Conservation (phyloP, 2,113 vertebrate species). For the Petrocephalus microphthalmus region DNA sequence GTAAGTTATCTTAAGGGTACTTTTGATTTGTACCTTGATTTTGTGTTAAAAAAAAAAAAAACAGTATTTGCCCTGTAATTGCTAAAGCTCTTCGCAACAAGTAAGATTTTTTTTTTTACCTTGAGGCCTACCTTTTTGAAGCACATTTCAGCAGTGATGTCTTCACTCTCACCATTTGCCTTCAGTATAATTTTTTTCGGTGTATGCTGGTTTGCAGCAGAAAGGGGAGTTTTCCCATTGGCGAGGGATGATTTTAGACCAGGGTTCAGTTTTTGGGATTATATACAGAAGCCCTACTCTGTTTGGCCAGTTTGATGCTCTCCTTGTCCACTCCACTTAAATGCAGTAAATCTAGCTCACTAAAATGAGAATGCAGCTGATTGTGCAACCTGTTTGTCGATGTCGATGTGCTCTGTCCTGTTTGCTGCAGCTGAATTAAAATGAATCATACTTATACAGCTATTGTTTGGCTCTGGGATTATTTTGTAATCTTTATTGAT, state of each 20-base stretch:
- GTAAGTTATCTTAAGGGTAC: conserved; percentile 52
- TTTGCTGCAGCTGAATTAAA: neutral
- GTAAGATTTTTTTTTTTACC: neutral
- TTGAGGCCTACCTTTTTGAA: no score
- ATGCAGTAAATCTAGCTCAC: neutral
- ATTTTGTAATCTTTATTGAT: neutral
- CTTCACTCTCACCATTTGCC: no score
- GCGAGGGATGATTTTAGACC: neutral
- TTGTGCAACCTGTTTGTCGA: neutral
- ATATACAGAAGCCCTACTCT: neutral
- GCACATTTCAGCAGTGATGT: no score
- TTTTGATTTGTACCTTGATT: neutral
- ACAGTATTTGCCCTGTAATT: neutral
- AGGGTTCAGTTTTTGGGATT: neutral
- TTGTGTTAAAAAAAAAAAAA: no score
- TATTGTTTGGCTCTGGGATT: neutral
- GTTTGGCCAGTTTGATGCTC: neutral
- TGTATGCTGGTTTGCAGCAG: neutral
- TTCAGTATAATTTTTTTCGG: neutral
- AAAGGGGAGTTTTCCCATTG: neutral
- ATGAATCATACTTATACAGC: neutral
- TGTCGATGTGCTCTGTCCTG: neutral
- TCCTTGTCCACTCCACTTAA: neutral
- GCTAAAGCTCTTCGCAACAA: neutral
- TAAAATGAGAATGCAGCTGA: neutral